Conservation (phyloP, 2,888 invertebrate species). For the Silvanus unidentatus region DNA sequence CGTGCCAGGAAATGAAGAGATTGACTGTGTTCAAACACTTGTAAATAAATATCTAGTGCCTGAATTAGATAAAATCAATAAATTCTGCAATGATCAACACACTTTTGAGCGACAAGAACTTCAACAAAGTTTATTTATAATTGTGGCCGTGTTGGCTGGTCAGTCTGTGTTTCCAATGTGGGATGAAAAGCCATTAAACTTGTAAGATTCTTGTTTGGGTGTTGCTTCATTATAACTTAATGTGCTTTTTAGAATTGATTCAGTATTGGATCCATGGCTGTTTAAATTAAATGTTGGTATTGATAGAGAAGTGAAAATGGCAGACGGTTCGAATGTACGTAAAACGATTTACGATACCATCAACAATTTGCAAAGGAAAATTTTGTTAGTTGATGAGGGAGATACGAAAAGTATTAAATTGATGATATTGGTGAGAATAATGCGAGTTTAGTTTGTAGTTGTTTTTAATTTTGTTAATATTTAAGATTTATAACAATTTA, state of each 20-base stretch:
- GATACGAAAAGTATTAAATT: constrained; percentile 66
- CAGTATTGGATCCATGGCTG: constrained; percentile 52
- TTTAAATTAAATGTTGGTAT: constrained; percentile 50
- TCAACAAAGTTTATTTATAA: constrained; percentile 59
- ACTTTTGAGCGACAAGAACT: constrained; percentile 61
- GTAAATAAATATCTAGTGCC: constrained; percentile 60
- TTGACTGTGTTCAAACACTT: constrained; percentile 59
- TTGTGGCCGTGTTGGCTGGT: constrained; percentile 61
- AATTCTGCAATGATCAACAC: constrained; percentile 51
- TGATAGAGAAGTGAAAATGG: constrained; percentile 44
- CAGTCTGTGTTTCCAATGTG: constrained; percentile 65
- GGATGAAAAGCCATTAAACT: constrained; percentile 52
- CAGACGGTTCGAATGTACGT: constrained; percentile 67
- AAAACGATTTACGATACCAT: constrained; percentile 56
- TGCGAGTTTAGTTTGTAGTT: not conserved
- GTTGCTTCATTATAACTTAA: constrained; percentile 1
- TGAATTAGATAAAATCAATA: constrained; percentile 56
- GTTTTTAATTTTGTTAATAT: constrained; percentile 1
- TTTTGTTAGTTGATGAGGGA: constrained; percentile 65
- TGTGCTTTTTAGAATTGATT: constrained; percentile 50
- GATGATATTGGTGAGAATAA: constrained; percentile 40
- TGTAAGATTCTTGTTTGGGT: constrained; percentile 47
- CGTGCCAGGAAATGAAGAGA: constrained; percentile 64
- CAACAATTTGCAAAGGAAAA: constrained; percentile 56
- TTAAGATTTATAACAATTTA: constrained; percentile 62